Conservation (phyloP, 1,140 invertebrate species). For the Onthophagus taurus region DNA sequence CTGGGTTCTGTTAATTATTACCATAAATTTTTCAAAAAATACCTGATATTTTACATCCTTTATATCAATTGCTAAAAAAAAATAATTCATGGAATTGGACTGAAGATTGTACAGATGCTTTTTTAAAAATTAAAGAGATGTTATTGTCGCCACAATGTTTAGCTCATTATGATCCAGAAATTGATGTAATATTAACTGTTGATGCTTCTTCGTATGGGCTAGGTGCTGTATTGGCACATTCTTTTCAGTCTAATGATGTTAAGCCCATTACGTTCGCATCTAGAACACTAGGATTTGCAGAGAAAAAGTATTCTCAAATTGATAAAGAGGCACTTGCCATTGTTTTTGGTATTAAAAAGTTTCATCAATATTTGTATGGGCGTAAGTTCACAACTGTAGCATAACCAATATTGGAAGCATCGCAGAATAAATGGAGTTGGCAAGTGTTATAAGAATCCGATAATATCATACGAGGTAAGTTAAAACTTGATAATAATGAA, state of each 20-base stretch:
- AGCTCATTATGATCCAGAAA: conserved; percentile 20
- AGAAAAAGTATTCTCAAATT: conserved; percentile 43
- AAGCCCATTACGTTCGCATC: conserved; percentile 40
- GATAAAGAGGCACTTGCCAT: conserved; percentile 47
- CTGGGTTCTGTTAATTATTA: conserved; percentile 35
- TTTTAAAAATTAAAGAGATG: conserved; percentile 25
- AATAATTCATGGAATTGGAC: conserved; percentile 31
- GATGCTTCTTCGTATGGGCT: conserved; percentile 24
- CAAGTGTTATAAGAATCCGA: no score
- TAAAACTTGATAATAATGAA: no score
- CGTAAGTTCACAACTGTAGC: conserved; percentile 40
- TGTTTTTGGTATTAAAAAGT: conserved; percentile 43
- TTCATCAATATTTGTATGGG: conserved; percentile 45
- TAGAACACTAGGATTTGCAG: conserved; percentile 33
- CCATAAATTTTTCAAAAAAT: conserved; percentile 26
- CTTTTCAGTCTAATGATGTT: conserved; percentile 28
- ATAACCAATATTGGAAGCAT: no score
- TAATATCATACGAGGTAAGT: no score
- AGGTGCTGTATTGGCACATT: conserved; percentile 23
- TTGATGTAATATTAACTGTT: conserved; percentile 18
- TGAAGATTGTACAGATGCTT: conserved; percentile 1
- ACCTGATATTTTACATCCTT: conserved; percentile 10
- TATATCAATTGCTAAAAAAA: conserved; percentile 11
- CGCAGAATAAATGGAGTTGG: no score
- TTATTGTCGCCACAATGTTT: conserved; percentile 23